Percentiles rank a stretch among this genome's conserved stretches.
These are phyloP conservation scores for Babyrousa celebensis DNA, from an alignment of 2,797 vertebrate species.

Conservation along the genomic window DNA sequence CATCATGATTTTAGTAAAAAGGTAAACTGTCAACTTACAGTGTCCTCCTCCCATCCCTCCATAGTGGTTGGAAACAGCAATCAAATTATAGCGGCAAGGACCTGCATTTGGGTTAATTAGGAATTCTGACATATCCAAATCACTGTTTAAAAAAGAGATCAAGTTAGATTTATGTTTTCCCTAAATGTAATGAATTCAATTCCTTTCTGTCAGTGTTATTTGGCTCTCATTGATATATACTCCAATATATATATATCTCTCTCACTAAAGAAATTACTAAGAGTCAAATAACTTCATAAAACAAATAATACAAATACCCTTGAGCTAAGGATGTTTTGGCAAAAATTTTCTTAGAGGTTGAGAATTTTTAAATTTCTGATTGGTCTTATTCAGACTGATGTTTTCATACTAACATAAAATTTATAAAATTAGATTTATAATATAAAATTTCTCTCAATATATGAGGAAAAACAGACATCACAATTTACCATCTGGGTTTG, in stretches of 20 bases:
- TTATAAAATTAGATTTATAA: too few relatives aligned
- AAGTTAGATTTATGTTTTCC: slow-evolving; percentile 74
- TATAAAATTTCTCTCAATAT: slow-evolving; percentile 44
- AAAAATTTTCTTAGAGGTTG: slow-evolving; percentile 35
- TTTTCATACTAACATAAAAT: slow-evolving; percentile 19
- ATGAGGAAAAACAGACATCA: neutral
- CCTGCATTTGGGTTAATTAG: slow-evolving; percentile 99
- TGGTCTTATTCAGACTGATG: neutral
- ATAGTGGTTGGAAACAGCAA: slow-evolving; percentile 99
- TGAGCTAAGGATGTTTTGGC: neutral
- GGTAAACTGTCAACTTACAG: slow-evolving; percentile 93
- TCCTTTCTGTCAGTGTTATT: neutral
- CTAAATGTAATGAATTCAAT: slow-evolving; percentile 51
- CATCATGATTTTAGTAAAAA: slow-evolving; percentile 37
- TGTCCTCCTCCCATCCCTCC: slow-evolving; percentile 99
- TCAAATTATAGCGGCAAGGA: slow-evolving; percentile 98
- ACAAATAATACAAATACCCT: neutral
- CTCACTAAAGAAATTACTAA: slow-evolving; percentile 25
- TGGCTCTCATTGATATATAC: neutral
- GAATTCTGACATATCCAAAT: slow-evolving; percentile 99
- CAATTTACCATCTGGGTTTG: neutral
- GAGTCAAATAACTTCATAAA: slow-evolving; percentile 56
- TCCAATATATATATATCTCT: neutral
- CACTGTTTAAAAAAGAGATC: slow-evolving; percentile 92
- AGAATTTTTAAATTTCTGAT: slow-evolving; percentile 41